A percentile compares a stretch with the other conserved stretches of the same genome.
Conservation (phyloP, 2,888 invertebrate genomes). For the Agrilus mali region DNA sequence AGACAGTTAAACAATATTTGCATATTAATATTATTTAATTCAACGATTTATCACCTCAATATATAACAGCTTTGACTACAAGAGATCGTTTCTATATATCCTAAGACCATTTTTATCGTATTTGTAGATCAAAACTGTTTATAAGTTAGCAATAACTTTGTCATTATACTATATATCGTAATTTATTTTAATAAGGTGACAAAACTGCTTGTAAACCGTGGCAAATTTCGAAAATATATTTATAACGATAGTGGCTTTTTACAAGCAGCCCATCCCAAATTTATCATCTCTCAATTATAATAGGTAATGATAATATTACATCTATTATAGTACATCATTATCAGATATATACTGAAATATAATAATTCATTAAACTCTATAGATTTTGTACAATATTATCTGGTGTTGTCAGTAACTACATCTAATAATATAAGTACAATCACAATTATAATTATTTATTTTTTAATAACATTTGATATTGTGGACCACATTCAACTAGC, state of each 20-base stretch:
- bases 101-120: neutral
- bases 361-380: conserved; percentile 16
- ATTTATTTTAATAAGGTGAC: too few relatives aligned
- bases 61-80: conserved; percentile 20
- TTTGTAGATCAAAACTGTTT: conserved; percentile 11
- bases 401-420: conserved; percentile 26
- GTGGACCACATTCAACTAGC: conserved; percentile 24
- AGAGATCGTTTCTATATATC: neutral
- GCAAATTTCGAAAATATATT: neutral
- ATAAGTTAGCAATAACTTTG: conserved; percentile 7
- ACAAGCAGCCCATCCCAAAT: too few relatives aligned
- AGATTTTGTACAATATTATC: conserved; percentile 33
- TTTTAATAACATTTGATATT: conserved; percentile 21
- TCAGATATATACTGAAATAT: conserved; percentile 3
- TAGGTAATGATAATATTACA: neutral
- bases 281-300: too few relatives aligned
- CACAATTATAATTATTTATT: conserved; percentile 25
- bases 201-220: neutral
- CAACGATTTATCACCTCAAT: conserved; percentile 31
- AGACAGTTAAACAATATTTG: neutral
- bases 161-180: conserved; percentile 1
- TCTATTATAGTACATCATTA: neutral
- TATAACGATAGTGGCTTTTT: conserved; percentile 5
- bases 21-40: conserved; percentile 18
- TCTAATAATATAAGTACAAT: conserved; percentile 29